A percentile compares a stretch with the other conserved stretches of the same genome.
phyloP scores from a whole-genome alignment of 2,113 vertebrate species.

The Theristicus caerulescens region DNA sequence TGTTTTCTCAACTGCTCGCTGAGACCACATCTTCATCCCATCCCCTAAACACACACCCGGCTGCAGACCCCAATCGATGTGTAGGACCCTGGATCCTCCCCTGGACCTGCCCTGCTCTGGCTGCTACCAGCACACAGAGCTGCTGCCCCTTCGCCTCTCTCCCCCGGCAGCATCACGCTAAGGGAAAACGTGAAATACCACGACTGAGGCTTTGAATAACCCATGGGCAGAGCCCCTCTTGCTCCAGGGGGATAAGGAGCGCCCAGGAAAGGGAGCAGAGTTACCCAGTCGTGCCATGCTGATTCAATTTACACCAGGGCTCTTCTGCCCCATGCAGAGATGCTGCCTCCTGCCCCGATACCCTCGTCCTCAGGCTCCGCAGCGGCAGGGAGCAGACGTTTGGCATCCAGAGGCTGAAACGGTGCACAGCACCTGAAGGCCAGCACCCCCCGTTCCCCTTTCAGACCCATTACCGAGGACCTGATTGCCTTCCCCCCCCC shows the following conservation, averaged over 20 bases:
- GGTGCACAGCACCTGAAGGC: background rate
- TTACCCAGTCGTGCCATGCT: fast-evolving
- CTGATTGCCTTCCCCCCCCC: background rate
- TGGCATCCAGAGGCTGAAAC: background rate
- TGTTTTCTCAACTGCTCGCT: background rate
- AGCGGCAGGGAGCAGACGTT: fast-evolving
- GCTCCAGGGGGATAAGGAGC: fast-evolving
- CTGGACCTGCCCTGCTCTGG: background rate
- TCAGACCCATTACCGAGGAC: background rate
- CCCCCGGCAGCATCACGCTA: background rate
- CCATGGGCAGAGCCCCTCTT: background rate
- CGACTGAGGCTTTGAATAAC: fast-evolving
- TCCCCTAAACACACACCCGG: fast-evolving
- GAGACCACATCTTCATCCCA: background rate
- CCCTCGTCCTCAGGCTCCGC: fast-evolving
- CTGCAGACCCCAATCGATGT: background rate
- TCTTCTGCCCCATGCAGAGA: background rate
- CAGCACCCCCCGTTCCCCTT: background rate
- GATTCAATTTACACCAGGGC: background rate
- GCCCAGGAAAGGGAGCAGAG: background rate
- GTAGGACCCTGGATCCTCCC: background rate
- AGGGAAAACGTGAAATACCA: fast-evolving
- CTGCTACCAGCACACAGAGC: background rate
- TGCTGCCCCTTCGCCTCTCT: background rate
- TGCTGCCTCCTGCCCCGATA: fast-evolving